Evolutionary conservation across 2,888 invertebrate genomes (phyloP), one percentile per base, ranked within the genome.

Genomic region (Acrobasis consociella): DNA sequence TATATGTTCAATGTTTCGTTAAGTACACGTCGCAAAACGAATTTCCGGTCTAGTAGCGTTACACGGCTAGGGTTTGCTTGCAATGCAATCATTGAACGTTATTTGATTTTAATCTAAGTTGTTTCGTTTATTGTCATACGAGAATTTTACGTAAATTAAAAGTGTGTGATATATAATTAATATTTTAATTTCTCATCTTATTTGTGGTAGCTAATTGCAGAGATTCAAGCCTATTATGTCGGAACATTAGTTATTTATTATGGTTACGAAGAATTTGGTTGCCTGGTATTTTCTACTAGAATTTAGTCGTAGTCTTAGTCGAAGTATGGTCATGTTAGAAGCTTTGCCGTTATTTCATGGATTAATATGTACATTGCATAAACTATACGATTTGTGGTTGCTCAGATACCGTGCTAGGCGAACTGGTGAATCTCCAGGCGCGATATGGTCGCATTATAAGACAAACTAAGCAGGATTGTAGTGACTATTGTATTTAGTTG

Each of bases 141-240:
- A 80, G 72, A 72, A 75, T 76, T 77, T 77, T 81, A 87, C 80
- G 80, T 87, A 87, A 89, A 87, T 85, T 84, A 86, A 86, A 82
- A 31, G 70, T 65, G 82, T 85, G 90, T 89, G 91, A 89, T 89
- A 91, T 91, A 89, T 83, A 83, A 81, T 81, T 75, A 80, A 80
- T 81, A 80, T 81, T 82, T 81, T 84, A 77, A 78, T 82, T 80
- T 84, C 82, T 82, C 82, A 81, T 83, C 80, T 81, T 79, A 80
- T 81, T 79, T 81, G 83, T 85, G 89, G 89, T 90, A 90, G 90
- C 89, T 89, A 88, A 83, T 80, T 83, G 79, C 76, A 81, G 79
- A 79, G 77, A 81, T 78, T 76, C 77, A 79, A 78, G 79, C 80
- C 75, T 76, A 79, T 77, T 81, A 78, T 82, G 81, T 87, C 88